These are phyloP conservation scores for Venustoraphidia nigricollis DNA, from an alignment of 2,888 invertebrate species.

Conservation along the genomic window DNA sequence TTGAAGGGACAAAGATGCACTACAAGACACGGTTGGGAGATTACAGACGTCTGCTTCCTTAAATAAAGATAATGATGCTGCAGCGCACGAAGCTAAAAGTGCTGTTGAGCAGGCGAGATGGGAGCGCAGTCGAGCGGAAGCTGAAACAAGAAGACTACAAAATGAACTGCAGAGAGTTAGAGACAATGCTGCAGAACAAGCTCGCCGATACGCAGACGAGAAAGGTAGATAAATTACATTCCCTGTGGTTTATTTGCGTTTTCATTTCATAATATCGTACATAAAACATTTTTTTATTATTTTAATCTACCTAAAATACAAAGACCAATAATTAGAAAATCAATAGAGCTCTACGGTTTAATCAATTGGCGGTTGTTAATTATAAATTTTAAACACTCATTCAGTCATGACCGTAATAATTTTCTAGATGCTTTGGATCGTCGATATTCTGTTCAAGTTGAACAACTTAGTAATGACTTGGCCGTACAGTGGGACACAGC, in stretches of 20 bases:
- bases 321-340: too few relatives aligned
- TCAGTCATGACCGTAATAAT: too few relatives aligned
- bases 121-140: slow-evolving; percentile 59
- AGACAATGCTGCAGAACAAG: slow-evolving; percentile 2
- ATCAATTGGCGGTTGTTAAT: too few relatives aligned
- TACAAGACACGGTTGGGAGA: slow-evolving; percentile 54
- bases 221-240: slow-evolving; percentile 44
- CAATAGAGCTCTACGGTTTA: too few relatives aligned
- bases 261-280: too few relatives aligned
- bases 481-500: slow-evolving; percentile 69
- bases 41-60: slow-evolving; percentile 48
- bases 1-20: slow-evolving; percentile 44
- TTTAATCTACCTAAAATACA: too few relatives aligned
- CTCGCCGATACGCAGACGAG: slow-evolving; percentile 50
- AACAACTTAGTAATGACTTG: slow-evolving; percentile 63
- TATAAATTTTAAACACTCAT: too few relatives aligned
- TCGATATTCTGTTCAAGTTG: slow-evolving; percentile 55
- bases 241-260: too few relatives aligned
- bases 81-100: slow-evolving; percentile 46
- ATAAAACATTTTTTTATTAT: too few relatives aligned
- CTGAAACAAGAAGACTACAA: slow-evolving; percentile 57
- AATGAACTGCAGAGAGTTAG: slow-evolving; percentile 52
- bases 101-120: slow-evolving; percentile 61
- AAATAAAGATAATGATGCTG: slow-evolving; percentile 43
- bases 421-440: slow-evolving; percentile 40